Conservation (phyloP, 2,113 vertebrate genomes). For the Jacana jacana region DNA sequence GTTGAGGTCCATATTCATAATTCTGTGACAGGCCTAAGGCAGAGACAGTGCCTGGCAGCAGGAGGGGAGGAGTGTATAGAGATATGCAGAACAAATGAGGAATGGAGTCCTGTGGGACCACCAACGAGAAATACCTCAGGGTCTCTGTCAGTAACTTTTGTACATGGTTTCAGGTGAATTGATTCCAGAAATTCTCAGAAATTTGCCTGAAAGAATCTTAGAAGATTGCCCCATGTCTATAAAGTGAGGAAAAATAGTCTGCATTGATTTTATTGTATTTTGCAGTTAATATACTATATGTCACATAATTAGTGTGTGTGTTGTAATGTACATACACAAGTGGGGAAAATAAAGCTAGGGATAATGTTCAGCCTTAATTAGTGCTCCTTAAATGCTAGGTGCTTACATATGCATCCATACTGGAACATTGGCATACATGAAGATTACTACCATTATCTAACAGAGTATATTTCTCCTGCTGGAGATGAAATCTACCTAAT, state of each 20-base stretch:
- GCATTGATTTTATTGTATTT: background rate
- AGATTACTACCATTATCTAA: background rate
- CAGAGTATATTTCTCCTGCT: constrained; percentile 14
- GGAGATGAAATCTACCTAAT: background rate
- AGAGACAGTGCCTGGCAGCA: background rate
- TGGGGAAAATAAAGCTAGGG: constrained; percentile 20
- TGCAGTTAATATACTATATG: background rate
- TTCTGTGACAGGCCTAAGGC: background rate
- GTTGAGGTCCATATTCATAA: background rate
- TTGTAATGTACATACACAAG: background rate
- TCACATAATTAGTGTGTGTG: background rate
- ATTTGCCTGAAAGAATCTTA: background rate
- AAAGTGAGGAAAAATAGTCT: background rate
- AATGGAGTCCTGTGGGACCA: background rate
- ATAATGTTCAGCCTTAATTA: constrained; percentile 20
- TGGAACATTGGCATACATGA: rapidly evolving
- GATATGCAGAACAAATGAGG: background rate
- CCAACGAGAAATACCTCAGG: background rate
- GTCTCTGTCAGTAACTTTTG: background rate
- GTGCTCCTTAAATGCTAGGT: background rate
- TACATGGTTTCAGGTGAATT: background rate
- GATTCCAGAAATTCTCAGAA: background rate
- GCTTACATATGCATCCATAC: background rate
- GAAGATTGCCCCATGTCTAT: background rate
- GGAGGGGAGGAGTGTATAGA: background rate